phyloP scores from a whole-genome alignment of 2,113 vertebrate species.

The Edolisoma coerulescens region DNA sequence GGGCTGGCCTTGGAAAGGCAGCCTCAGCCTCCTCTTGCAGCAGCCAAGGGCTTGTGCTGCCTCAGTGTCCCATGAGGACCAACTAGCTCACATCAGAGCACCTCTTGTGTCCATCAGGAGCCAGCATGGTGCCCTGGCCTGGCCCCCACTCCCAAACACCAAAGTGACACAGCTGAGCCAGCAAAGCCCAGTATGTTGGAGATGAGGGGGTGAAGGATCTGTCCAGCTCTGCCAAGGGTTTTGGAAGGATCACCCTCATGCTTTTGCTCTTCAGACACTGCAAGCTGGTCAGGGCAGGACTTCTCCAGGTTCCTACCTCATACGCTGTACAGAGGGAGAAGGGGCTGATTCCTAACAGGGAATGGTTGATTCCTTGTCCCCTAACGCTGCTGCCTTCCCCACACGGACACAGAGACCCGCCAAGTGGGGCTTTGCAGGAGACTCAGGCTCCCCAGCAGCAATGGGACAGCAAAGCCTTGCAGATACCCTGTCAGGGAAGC shows the following conservation, averaged over 20 bases:
- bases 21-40: background rate
- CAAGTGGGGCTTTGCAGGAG: background rate
- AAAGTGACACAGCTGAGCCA: background rate
- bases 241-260: background rate
- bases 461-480: background rate
- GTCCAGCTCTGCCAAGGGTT: background rate
- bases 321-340: background rate
- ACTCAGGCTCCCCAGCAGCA: background rate
- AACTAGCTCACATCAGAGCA: background rate
- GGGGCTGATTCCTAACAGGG: background rate
- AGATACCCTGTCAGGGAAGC: background rate
- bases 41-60: background rate
- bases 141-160: background rate
- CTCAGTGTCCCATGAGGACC: background rate
- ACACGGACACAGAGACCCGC: background rate
- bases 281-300: background rate
- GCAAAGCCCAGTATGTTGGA: rapidly evolving
- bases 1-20: background rate
- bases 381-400: background rate
- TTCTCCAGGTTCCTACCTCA: background rate
- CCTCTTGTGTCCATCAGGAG: background rate
- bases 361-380: background rate
- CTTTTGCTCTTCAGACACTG: background rate
- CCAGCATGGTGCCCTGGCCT: background rate
- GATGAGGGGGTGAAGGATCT: background rate